A percentile compares a stretch with the other conserved stretches of the same genome.
Evolutionary conservation across 1,140 invertebrate genomes (phyloP).

Genomic region (Cylas formicarius): DNA sequence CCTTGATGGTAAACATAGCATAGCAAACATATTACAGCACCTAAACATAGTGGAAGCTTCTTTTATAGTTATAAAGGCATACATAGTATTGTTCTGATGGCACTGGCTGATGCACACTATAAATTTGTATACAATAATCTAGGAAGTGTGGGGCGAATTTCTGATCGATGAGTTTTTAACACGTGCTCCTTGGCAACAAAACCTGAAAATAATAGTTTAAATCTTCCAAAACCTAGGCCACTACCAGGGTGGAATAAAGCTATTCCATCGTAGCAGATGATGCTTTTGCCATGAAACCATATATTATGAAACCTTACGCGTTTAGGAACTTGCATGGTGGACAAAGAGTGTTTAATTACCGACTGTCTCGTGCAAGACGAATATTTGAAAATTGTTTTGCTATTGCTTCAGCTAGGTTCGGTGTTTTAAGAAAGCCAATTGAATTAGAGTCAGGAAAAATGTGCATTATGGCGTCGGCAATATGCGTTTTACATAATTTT

Average conservation of each 20-base stretch:
- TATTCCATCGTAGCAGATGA: constrained; percentile 27
- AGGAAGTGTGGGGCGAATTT: constrained; percentile 31
- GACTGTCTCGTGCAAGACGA: constrained; percentile 36
- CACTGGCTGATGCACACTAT: constrained; percentile 38
- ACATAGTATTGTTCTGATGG: constrained; percentile 38
- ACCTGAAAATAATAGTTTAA: constrained; percentile 4
- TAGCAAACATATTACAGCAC: constrained; percentile 27
- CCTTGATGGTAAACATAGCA: constrained; percentile 39
- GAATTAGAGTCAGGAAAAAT: no score
- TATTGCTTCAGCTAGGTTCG: no score
- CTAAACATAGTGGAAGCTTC: constrained; percentile 26
- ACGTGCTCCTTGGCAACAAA: constrained; percentile 4
- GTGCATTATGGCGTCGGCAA: no score
- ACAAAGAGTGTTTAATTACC: constrained; percentile 42
- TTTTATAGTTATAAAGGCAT: constrained; percentile 43
- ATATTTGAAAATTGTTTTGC: constrained; percentile 44
- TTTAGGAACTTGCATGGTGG: constrained; percentile 12
- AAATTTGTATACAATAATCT: constrained; percentile 36
- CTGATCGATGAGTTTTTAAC: constrained; percentile 31
- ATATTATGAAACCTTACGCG: constrained; percentile 25
- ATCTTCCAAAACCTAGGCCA: no score
- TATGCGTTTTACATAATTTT: no score
- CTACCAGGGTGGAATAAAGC: constrained; percentile 15
- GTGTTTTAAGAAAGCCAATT: no score
- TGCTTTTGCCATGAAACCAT: constrained; percentile 25